Percentiles rank a stretch among this genome's conserved stretches.
These are phyloP conservation scores for Tipula unca DNA, from an alignment of 2,888 invertebrate genomes.

Conservation along the genomic window DNA sequence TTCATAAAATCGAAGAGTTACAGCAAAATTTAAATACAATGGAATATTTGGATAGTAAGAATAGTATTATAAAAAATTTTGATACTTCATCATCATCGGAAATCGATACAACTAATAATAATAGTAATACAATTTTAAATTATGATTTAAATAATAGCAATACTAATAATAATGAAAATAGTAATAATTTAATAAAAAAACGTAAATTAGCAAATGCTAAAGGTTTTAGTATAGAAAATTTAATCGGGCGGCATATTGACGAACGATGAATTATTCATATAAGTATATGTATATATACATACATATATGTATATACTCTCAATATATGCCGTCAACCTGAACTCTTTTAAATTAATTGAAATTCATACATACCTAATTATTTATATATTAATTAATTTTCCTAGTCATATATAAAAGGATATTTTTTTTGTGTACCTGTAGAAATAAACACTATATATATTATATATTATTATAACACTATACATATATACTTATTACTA, in stretches of 20 bases:
- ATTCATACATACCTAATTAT: background rate
- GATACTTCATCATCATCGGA: background rate
- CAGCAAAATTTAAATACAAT: background rate
- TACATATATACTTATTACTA: background rate
- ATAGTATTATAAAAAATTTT: background rate
- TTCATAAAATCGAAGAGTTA: slow-evolving; percentile 9
- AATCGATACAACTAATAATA: background rate
- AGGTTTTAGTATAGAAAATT: slow-evolving; percentile 42
- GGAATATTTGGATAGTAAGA: slow-evolving; percentile 2
- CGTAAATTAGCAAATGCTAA: slow-evolving; percentile 35
- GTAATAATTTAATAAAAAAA: slow-evolving; percentile 25
- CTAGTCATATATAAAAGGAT: background rate
- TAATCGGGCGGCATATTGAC: slow-evolving; percentile 38
- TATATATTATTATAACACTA: background rate
- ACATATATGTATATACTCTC: no score
- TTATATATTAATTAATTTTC: background rate
- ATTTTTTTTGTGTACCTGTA: slow-evolving; percentile 16
- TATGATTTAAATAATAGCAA: slow-evolving; percentile 9
- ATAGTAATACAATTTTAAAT: slow-evolving; percentile 17
- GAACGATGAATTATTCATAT: slow-evolving; percentile 23
- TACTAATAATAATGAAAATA: background rate
- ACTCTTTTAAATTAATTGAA: background rate
- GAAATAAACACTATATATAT: background rate
- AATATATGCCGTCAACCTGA: background rate
- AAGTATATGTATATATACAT: no score